phyloP scores from a whole-genome alignment of 2,888 invertebrate species.

The Phorcus lineatus region DNA sequence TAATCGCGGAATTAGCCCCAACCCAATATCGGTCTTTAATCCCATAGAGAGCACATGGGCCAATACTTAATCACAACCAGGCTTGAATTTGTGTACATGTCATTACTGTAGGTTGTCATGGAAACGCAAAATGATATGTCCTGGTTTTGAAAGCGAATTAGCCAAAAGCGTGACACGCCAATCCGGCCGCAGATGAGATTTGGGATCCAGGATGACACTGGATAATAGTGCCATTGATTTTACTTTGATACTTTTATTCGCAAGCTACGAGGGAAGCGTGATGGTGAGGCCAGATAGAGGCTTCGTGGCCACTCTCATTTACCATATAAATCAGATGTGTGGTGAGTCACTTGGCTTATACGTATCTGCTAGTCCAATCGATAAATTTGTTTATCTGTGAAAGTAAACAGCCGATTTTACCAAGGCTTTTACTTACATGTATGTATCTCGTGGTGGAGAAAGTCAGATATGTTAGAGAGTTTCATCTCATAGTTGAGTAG shows the following conservation, averaged over 20 bases:
- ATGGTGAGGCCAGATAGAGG: too few species aligned
- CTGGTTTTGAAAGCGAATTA: slow-evolving; percentile 13
- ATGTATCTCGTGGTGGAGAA: too few species aligned
- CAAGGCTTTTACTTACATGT: too few species aligned
- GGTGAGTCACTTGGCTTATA: too few species aligned
- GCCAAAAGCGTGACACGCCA: slow-evolving; percentile 1
- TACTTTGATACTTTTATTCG: not conserved
- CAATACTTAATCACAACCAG: not conserved
- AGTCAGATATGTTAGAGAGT: too few species aligned
- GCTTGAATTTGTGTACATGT: slow-evolving; percentile 14
- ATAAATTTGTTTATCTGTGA: too few species aligned
- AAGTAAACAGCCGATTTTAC: too few species aligned
- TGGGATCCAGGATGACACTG: not conserved
- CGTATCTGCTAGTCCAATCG: too few species aligned
- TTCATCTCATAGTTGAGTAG: too few species aligned
- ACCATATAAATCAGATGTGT: too few species aligned
- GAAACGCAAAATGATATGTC: slow-evolving; percentile 26
- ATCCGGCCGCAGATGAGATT: not conserved
- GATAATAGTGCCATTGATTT: not conserved
- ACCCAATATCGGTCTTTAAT: not conserved
- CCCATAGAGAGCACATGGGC: not conserved
- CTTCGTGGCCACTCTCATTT: too few species aligned
- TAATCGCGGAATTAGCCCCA: not conserved
- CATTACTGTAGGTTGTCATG: slow-evolving; percentile 19
- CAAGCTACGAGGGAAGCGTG: too few species aligned